Conservation (phyloP, 2,113 vertebrate species). For the Tachuris rubrigastra region DNA sequence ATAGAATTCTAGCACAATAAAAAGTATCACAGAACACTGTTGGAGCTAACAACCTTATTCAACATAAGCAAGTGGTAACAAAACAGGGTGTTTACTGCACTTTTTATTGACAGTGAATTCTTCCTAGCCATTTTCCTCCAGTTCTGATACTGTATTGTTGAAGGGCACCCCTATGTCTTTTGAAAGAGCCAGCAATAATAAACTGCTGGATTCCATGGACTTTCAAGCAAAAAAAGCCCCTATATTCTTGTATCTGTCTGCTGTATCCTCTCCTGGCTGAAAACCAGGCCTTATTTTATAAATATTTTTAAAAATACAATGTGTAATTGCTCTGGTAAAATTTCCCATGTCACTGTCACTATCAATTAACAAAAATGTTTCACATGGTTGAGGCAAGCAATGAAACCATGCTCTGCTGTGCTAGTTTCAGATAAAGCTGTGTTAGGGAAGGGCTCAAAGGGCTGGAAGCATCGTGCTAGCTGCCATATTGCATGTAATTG, state of each 20-base stretch:
- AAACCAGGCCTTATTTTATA: neutral
- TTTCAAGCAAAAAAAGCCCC: neutral
- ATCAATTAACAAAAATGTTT: neutral
- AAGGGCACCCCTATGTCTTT: neutral
- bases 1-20: neutral
- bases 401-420: neutral
- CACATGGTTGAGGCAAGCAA: neutral
- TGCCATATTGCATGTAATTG: rapidly evolving
- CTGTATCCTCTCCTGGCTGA: neutral
- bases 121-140: neutral
- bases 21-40: neutral
- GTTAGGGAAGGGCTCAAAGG: neutral
- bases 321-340: neutral
- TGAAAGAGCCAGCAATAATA: neutral
- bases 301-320: neutral
- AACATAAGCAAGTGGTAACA: neutral
- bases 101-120: neutral
- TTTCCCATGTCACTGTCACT: neutral
- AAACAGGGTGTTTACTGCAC: neutral
- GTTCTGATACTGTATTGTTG: neutral
- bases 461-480: rapidly evolving
- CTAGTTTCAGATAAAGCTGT: neutral
- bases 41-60: neutral
- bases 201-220: neutral
- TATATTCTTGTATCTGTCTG: neutral